These are phyloP conservation scores for Alouatta palliata DNA, from an alignment of 2,113 vertebrate species.

Conservation along the genomic window DNA sequence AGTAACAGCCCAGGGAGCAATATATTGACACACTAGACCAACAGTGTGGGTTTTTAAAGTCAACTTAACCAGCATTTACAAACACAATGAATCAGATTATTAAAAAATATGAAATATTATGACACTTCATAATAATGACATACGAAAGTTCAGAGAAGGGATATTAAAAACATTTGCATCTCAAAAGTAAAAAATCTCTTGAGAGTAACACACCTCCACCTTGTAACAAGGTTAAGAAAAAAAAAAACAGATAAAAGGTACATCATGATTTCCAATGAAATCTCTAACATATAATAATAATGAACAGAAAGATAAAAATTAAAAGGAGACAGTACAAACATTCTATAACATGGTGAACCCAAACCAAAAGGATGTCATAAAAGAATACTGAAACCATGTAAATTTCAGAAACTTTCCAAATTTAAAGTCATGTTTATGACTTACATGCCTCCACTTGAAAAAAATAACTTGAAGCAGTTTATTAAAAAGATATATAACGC, in stretches of 20 bases:
- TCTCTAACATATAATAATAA: not conserved
- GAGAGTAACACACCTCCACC: not conserved
- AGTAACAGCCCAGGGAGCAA: not conserved
- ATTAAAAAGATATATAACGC: not conserved
- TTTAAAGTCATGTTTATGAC: not conserved
- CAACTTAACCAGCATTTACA: not conserved
- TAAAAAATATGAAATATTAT: not conserved
- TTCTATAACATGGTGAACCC: not conserved
- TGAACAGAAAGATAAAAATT: not conserved
- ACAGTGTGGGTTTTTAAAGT: not conserved
- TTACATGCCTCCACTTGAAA: not conserved
- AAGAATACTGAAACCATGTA: not conserved
- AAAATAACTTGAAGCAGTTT: not conserved
- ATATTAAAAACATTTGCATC: not conserved
- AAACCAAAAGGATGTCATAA: not conserved
- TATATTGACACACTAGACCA: not conserved
- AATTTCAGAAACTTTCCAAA: not conserved
- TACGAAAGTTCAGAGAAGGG: not conserved
- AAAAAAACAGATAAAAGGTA: not conserved
- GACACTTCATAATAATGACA: not conserved
- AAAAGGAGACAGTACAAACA: not conserved
- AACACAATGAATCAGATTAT: not conserved
- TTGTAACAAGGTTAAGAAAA: not conserved
- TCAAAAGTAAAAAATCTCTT: not conserved
- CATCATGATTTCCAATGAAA: not conserved